Evolutionary conservation across 2,797 vertebrate species (phyloP).

Genomic region (Ataeniobius toweri): DNA sequence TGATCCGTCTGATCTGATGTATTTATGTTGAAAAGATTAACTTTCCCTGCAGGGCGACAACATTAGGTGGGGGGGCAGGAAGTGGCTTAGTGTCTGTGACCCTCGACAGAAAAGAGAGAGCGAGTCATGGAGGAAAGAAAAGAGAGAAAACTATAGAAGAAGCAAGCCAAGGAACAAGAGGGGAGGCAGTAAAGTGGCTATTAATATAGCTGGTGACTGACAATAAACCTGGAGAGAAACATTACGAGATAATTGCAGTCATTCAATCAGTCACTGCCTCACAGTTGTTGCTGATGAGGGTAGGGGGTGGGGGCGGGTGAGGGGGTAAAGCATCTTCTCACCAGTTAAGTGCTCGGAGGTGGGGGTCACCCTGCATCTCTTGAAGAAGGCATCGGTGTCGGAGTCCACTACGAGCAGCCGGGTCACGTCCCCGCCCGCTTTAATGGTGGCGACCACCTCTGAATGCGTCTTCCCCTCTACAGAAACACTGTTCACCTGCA

Average conservation of each 20-base stretch:
- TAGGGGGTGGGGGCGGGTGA: neutral
- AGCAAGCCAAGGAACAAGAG: constrained; percentile 3
- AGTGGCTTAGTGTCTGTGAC: constrained; percentile 50
- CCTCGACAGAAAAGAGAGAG: constrained; percentile 44
- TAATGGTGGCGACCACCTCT: constrained; percentile 89
- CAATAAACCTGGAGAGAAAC: constrained; percentile 14
- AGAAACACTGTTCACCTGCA: constrained; percentile 86
- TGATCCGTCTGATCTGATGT: constrained; percentile 52
- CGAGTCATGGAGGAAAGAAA: constrained; percentile 1
- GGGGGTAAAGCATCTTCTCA: constrained; percentile 52
- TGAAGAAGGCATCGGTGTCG: constrained; percentile 90
- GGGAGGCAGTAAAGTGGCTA: constrained; percentile 2
- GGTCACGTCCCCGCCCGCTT: constrained; percentile 81
- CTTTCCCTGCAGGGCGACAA: constrained; percentile 49
- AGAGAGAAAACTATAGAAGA: constrained; percentile 6
- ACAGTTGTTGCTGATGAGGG: neutral
- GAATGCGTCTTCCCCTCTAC: constrained; percentile 90
- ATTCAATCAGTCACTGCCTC: neutral
- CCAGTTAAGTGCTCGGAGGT: constrained; percentile 83
- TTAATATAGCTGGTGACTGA: constrained; percentile 17
- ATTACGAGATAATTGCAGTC: constrained; percentile 16
- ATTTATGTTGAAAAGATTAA: constrained; percentile 59
- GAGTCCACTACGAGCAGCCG: constrained; percentile 89
- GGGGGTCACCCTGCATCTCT: constrained; percentile 87
- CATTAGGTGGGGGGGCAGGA: constrained; percentile 39